These are phyloP conservation scores for Neoaliturus tenellus DNA, from an alignment of 2,888 invertebrate species.

Conservation along the genomic window DNA sequence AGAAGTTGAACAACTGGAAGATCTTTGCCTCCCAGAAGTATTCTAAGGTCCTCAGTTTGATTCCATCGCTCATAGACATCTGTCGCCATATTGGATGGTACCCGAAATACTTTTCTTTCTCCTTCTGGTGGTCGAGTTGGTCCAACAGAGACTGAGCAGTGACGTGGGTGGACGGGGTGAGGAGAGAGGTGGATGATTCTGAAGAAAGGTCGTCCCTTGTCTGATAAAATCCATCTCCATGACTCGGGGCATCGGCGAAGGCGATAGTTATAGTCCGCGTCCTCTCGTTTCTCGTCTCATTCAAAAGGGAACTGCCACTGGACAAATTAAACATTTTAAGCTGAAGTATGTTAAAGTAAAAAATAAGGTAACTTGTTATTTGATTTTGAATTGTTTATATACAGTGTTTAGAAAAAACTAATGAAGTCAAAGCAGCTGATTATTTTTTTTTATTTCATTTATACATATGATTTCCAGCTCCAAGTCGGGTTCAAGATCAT, in stretches of 20 bases:
- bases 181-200: background rate
- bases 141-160: background rate
- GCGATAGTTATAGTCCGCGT: background rate
- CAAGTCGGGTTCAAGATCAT: no score
- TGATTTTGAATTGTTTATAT: no score
- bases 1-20: conserved; percentile 21
- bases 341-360: no score
- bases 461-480: no score
- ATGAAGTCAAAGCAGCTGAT: no score
- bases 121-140: background rate
- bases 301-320: background rate
- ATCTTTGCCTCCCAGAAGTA: background rate
- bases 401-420: no score
- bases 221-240: background rate
- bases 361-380: no score
- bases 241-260: background rate
- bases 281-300: background rate
- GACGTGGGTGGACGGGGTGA: background rate
- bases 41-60: background rate
- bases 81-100: conserved; percentile 13
- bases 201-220: background rate
- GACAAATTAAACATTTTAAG: background rate
- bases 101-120: background rate
- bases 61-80: conserved; percentile 15
- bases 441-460: no score